Percentiles rank a stretch among this genome's conserved stretches.
phyloP scores from a whole-genome alignment of 2,113 vertebrate genomes.

The Oreotrochilus melanogaster region DNA sequence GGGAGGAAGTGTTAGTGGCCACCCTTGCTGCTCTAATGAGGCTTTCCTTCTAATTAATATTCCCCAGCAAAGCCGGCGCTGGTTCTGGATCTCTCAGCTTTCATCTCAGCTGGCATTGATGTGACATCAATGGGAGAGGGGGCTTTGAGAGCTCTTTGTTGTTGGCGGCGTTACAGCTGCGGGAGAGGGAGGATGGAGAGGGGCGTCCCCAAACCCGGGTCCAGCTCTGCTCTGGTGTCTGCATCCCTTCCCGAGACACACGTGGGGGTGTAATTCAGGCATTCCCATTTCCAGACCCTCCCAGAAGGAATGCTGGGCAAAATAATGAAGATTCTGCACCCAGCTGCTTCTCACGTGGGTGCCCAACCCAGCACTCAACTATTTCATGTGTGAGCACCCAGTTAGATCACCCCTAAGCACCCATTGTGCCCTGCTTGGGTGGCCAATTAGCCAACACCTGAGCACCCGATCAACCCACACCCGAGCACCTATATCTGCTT shows the following conservation, averaged over 20 bases:
- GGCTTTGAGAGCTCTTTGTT: slow-evolving; percentile 54
- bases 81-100: slow-evolving; percentile 26
- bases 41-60: slow-evolving; percentile 43
- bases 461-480: neutral
- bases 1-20: rapidly evolving
- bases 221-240: neutral
- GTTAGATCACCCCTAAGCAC: neutral
- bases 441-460: neutral
- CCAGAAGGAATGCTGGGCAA: neutral
- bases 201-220: neutral
- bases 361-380: rapidly evolving
- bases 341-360: neutral
- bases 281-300: neutral
- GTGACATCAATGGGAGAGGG: slow-evolving; percentile 27
- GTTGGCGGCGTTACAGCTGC: neutral
- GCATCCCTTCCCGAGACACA: rapidly evolving
- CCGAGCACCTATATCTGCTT: neutral
- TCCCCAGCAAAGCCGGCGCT: neutral
- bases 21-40: slow-evolving; percentile 2
- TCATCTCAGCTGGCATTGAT: slow-evolving; percentile 39
- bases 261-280: rapidly evolving
- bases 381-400: neutral
- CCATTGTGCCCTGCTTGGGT: neutral
- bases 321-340: neutral
- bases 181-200: neutral